These are phyloP conservation scores for Antedon bifida DNA, from an alignment of 35 echinoderm and acorn worm species.

Conservation along the genomic window DNA sequence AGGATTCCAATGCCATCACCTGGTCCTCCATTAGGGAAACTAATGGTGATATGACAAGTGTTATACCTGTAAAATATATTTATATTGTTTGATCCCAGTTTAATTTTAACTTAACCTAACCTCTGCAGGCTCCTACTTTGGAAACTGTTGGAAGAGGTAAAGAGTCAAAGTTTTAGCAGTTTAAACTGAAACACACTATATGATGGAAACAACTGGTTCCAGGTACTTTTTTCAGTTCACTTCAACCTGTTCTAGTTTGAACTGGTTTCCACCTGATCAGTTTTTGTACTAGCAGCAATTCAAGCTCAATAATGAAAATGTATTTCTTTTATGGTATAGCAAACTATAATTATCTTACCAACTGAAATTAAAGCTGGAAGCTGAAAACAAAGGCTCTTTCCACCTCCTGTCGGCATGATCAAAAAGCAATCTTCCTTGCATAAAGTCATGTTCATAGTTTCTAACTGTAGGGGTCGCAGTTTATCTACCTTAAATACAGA, in stretches of 20 bases:
- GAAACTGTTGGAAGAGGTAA: too few species aligned
- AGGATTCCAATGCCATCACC: conserved; percentile 41
- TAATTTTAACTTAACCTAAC: background rate
- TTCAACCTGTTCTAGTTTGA: too few species aligned
- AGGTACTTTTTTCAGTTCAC: too few species aligned
- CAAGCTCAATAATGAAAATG: too few species aligned
- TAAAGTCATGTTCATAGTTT: conserved; percentile 79
- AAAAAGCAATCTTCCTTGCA: conserved; percentile 61
- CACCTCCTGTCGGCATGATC: conserved; percentile 92
- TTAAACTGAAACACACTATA: too few species aligned
- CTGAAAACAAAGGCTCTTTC: conserved; percentile 94
- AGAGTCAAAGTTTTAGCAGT: too few species aligned
- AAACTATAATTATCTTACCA: too few species aligned
- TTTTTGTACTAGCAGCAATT: too few species aligned
- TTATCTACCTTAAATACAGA: conserved; percentile 48
- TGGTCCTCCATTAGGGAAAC: conserved; percentile 96
- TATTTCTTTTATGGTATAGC: too few species aligned
- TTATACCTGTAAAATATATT: conserved; percentile 35
- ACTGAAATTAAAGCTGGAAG: conserved; percentile 61
- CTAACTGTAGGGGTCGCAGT: conserved; percentile 61
- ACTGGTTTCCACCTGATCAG: too few species aligned
- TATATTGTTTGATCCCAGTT: background rate
- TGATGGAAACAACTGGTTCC: too few species aligned
- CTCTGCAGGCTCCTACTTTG: too few species aligned
- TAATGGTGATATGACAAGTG: conserved; percentile 77